Evolutionary conservation across 2,888 invertebrate species (phyloP).

Genomic region (Tetranychus piercei): DNA sequence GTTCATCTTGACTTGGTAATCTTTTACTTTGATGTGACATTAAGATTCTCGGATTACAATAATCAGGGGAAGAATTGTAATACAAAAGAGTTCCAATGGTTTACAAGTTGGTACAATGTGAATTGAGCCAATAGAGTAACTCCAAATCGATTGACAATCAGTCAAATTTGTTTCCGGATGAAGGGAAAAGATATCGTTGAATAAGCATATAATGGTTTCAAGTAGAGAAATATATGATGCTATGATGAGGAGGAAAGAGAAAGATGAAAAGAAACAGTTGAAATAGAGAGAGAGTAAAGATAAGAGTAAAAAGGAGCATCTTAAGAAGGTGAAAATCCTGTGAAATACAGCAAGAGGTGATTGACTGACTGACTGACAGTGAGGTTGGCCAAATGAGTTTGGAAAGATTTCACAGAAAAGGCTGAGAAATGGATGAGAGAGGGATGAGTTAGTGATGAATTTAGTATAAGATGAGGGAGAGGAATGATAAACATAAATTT

Average conservation of each 20-base stretch:
- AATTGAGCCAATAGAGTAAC: background rate
- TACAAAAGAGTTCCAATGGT: background rate
- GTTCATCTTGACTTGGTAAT: too few species aligned
- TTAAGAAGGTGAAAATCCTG: background rate
- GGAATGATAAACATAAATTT: background rate
- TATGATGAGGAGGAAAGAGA: background rate
- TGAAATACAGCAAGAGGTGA: background rate
- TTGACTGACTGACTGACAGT: background rate
- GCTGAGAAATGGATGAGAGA: background rate
- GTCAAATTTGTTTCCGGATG: background rate
- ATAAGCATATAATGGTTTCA: background rate
- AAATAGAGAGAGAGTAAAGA: background rate
- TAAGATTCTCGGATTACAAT: too few species aligned
- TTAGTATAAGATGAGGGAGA: background rate
- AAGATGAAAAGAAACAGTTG: background rate
- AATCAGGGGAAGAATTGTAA: background rate
- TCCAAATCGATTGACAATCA: background rate
- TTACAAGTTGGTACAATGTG: background rate
- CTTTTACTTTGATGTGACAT: too few species aligned
- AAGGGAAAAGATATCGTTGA: background rate
- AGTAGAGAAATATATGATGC: background rate
- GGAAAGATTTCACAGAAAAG: background rate
- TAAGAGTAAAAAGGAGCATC: background rate
- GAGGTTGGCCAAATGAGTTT: background rate
- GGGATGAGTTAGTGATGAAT: background rate